Evolutionary conservation across 2,797 vertebrate genomes (phyloP).

Genomic region (Notamacropus eugenii): DNA sequence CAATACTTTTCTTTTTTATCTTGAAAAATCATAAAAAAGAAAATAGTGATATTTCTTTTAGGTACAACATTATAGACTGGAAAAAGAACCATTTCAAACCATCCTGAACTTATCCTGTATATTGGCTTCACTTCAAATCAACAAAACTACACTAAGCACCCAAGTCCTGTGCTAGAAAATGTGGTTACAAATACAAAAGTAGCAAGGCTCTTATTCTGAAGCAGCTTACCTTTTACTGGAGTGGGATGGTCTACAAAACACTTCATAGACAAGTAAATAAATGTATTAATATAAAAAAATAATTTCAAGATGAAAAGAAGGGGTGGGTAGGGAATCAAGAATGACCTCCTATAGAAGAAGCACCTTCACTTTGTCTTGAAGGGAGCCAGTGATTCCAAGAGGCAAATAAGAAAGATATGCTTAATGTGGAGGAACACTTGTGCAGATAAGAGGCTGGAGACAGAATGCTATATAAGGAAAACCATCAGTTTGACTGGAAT

Average conservation of each 20-base stretch:
- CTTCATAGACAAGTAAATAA: background rate
- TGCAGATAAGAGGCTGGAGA: background rate
- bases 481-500: background rate
- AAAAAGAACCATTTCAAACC: conserved; percentile 11
- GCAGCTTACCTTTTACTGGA: background rate
- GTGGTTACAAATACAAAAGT: background rate
- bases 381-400: background rate
- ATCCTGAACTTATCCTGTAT: background rate
- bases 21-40: background rate
- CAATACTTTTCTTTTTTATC: background rate
- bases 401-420: background rate
- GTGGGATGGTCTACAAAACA: background rate
- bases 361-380: background rate
- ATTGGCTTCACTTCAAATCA: background rate
- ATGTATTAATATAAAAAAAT: background rate
- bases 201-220: background rate
- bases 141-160: background rate
- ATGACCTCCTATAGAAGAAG: background rate
- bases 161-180: background rate
- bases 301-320: background rate
- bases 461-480: background rate
- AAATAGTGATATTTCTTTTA: background rate
- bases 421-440: background rate
- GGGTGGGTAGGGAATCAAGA: background rate
- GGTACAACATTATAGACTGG: background rate